A percentile compares a stretch with the other conserved stretches of the same genome.
Conservation (phyloP, 2,113 vertebrate species). For the Vidua chalybeata region DNA sequence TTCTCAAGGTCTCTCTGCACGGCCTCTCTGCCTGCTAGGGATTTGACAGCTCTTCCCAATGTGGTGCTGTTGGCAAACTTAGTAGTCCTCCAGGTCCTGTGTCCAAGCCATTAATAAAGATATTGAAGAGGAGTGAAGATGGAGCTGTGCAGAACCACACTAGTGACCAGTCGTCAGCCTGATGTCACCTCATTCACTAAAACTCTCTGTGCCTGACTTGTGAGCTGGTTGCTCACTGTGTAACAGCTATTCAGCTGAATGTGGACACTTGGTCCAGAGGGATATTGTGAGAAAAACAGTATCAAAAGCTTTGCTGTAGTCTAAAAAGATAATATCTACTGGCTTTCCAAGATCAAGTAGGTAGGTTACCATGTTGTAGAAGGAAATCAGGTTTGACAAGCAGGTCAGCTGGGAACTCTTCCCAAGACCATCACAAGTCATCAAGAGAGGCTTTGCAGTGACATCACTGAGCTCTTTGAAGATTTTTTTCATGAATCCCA, state of each 20-base stretch:
- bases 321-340: not conserved
- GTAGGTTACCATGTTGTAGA: not conserved
- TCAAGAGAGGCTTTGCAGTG: not conserved
- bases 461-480: not conserved
- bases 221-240: rapidly evolving
- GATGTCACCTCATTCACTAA: not conserved
- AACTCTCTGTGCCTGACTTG: not conserved
- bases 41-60: not conserved
- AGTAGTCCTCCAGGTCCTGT: not conserved
- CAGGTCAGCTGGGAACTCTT: not conserved
- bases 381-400: not conserved
- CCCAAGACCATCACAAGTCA: not conserved
- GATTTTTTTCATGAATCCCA: not conserved
- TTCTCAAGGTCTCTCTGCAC: not conserved
- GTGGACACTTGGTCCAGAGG: not conserved
- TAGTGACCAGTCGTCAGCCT: rapidly evolving
- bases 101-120: not conserved
- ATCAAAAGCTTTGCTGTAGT: not conserved
- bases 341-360: not conserved
- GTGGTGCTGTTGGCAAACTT: not conserved
- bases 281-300: not conserved
- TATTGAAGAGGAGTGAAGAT: not conserved
- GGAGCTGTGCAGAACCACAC: not conserved
- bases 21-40: not conserved
- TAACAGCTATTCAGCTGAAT: not conserved